These are phyloP conservation scores for Hippocampus guttulatus DNA, from an alignment of 2,113 vertebrate genomes.

Conservation along the genomic window DNA sequence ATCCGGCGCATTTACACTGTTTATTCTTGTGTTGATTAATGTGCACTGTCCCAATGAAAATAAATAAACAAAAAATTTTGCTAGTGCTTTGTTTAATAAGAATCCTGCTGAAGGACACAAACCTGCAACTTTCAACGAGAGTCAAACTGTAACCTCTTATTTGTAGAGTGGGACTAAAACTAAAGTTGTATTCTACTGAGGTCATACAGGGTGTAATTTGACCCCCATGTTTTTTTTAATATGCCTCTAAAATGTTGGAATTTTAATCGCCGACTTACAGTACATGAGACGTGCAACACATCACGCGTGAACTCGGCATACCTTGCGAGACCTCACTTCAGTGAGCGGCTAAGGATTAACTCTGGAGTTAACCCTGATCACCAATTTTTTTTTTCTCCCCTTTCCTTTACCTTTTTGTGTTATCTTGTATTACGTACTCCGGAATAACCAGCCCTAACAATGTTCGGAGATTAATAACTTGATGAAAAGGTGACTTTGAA, in stretches of 20 bases:
- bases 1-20: no score
- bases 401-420: neutral
- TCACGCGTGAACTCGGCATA: neutral
- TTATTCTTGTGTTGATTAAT: no score
- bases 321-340: neutral
- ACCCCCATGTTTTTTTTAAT: neutral
- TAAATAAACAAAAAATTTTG: no score
- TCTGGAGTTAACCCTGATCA: neutral
- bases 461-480: neutral
- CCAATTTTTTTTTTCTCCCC: neutral
- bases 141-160: neutral
- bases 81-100: neutral
- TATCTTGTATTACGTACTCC: neutral
- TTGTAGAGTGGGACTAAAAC: neutral
- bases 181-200: neutral
- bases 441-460: neutral
- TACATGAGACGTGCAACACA: neutral
- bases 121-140: neutral
- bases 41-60: no score
- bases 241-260: neutral
- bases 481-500: neutral
- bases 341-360: neutral
- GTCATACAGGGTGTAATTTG: neutral
- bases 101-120: neutral
- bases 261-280: neutral